Percentiles rank a stretch among this genome's conserved stretches.
Conservation (phyloP, 2,888 invertebrate genomes). For the Parelbella ahira region DNA sequence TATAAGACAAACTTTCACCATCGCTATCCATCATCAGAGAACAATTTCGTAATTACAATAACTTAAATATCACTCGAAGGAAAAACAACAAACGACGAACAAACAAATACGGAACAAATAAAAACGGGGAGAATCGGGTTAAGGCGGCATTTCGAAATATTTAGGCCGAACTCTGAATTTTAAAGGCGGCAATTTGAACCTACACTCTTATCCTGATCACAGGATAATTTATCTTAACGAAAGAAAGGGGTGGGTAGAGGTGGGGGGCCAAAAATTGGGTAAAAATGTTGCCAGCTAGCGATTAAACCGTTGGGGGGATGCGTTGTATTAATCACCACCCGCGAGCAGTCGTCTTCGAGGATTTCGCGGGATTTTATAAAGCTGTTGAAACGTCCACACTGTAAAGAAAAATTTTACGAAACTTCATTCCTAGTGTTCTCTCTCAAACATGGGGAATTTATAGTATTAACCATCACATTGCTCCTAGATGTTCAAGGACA, state of each 20-base stretch:
- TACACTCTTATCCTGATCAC: constrained; percentile 80
- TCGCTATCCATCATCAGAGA: too few species aligned
- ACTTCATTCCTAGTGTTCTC: too few species aligned
- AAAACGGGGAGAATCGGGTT: constrained; percentile 16
- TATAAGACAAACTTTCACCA: too few species aligned
- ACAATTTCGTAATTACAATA: not conserved
- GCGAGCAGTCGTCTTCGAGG: constrained; percentile 67
- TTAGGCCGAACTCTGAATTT: constrained; percentile 74
- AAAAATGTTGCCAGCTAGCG: constrained; percentile 80
- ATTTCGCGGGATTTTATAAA: constrained; percentile 54
- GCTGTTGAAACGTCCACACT: constrained; percentile 35
- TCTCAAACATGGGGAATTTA: too few species aligned
- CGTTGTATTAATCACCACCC: constrained; percentile 81
- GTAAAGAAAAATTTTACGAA: not conserved
- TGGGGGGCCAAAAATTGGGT: constrained; percentile 76
- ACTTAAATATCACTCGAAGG: constrained; percentile 5
- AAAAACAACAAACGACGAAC: constrained; percentile 2
- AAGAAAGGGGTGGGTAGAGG: constrained; percentile 75
- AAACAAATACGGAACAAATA: constrained; percentile 11
- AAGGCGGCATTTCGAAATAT: constrained; percentile 49
- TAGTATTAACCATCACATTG: too few species aligned
- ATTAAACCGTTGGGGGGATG: constrained; percentile 80
- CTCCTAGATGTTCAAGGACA: too few species aligned
- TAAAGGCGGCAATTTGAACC: constrained; percentile 80
- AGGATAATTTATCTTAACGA: constrained; percentile 81